A percentile compares a stretch with the other conserved stretches of the same genome.
phyloP scores from a whole-genome alignment of 2,797 vertebrate genomes.

The Ptychadena robeensis region DNA sequence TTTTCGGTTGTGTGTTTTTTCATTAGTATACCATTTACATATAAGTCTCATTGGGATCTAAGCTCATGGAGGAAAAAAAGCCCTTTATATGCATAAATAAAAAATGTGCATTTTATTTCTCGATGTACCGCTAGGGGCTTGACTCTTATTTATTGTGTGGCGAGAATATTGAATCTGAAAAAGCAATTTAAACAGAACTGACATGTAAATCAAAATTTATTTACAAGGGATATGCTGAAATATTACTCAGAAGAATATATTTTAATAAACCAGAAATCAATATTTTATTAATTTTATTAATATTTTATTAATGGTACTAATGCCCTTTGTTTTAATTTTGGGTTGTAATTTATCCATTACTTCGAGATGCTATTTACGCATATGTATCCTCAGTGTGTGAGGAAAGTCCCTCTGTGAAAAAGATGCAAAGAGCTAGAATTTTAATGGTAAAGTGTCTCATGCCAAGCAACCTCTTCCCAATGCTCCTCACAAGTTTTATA shows the following conservation, averaged over 20 bases:
- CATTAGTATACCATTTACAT: slow-evolving; percentile 55
- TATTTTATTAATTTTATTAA: slow-evolving; percentile 45
- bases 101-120: slow-evolving; percentile 58
- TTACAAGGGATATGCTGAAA: slow-evolving; percentile 39
- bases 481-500: background rate
- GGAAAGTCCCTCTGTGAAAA: background rate
- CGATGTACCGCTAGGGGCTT: slow-evolving; percentile 55
- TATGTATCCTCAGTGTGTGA: background rate
- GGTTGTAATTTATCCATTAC: slow-evolving; percentile 12
- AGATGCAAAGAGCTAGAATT: background rate
- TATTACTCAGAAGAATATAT: slow-evolving; percentile 28
- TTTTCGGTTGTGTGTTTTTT: slow-evolving; percentile 50
- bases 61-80: slow-evolving; percentile 34
- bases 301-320: slow-evolving; percentile 34
- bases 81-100: slow-evolving; percentile 56
- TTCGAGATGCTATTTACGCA: slow-evolving; percentile 3
- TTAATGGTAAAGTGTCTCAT: background rate
- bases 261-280: slow-evolving; percentile 43
- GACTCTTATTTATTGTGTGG: slow-evolving; percentile 55
- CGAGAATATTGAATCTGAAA: slow-evolving; percentile 56
- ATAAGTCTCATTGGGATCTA: slow-evolving; percentile 43
- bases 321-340: no score
- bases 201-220: slow-evolving; percentile 56
- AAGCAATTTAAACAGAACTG: slow-evolving; percentile 56
- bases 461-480: background rate